A percentile compares a stretch with the other conserved stretches of the same genome.
Evolutionary conservation across 1,140 invertebrate species (phyloP).

Genomic region (Drosophila melanogaster): Release_6_plus_ISO1_MT NT_033779.5:12485501-12486000

Average conservation of each 20-base stretch:
- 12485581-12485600: constrained; percentile 70
- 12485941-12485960: constrained; percentile 17
- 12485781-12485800: constrained; percentile 9
- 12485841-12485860: constrained; percentile 74
- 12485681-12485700: constrained; percentile 42
- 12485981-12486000: neutral
- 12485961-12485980: neutral
- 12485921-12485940: constrained; percentile 16
- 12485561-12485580: constrained; percentile 44
- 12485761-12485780: constrained; percentile 31
- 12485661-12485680: constrained; percentile 25
- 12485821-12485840: constrained; percentile 77
- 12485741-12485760: constrained; percentile 43
- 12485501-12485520: constrained; percentile 40
- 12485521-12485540: constrained; percentile 43
- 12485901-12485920: constrained; percentile 29
- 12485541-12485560: constrained; percentile 43
- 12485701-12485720: constrained; percentile 26
- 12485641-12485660: constrained; percentile 6
- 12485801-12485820: constrained; percentile 57
- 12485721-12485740: constrained; percentile 45
- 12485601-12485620: constrained; percentile 34
- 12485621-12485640: constrained; percentile 58
- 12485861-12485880: constrained; percentile 21
- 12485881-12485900: constrained; percentile 22